A percentile compares a stretch with the other conserved stretches of the same genome.
These are phyloP conservation scores for Pyrocephalus nanus DNA, from an alignment of 2,797 vertebrate genomes.

Conservation along the genomic window DNA sequence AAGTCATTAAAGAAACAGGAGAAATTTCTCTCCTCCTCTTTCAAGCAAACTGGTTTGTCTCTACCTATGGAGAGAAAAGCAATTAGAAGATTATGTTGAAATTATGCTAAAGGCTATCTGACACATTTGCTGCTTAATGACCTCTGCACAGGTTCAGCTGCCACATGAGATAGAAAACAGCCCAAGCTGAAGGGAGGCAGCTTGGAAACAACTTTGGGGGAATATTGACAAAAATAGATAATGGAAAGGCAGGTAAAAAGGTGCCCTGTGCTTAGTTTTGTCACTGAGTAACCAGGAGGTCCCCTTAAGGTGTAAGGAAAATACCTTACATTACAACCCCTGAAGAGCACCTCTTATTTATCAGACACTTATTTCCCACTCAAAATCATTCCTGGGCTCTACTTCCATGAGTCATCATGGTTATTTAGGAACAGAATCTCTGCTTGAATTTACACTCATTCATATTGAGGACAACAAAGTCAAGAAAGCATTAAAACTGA, in stretches of 20 bases:
- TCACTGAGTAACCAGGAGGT: background rate
- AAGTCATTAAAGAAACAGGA: background rate
- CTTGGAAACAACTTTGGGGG: background rate
- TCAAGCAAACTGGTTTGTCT: background rate
- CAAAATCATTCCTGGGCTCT: background rate
- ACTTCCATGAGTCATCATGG: background rate
- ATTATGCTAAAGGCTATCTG: slow-evolving; percentile 13
- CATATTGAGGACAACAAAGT: background rate
- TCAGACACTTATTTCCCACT: background rate
- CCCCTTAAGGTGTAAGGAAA: background rate
- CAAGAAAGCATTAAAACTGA: background rate
- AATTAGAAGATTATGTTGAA: background rate
- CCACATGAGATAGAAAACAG: background rate
- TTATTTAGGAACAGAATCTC: background rate
- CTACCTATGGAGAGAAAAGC: background rate
- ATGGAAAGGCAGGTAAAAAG: background rate
- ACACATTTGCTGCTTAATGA: slow-evolving; percentile 2
- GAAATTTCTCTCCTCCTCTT: background rate
- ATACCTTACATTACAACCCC: rapidly evolving
- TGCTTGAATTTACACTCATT: background rate
- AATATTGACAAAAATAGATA: background rate
- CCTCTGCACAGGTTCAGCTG: slow-evolving; percentile 20
- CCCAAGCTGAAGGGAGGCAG: background rate
- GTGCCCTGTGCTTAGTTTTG: rapidly evolving
- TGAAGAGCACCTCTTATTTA: rapidly evolving